Evolutionary conservation across 2,888 invertebrate species (phyloP).

Genomic region (Fabriciana adippe): DNA sequence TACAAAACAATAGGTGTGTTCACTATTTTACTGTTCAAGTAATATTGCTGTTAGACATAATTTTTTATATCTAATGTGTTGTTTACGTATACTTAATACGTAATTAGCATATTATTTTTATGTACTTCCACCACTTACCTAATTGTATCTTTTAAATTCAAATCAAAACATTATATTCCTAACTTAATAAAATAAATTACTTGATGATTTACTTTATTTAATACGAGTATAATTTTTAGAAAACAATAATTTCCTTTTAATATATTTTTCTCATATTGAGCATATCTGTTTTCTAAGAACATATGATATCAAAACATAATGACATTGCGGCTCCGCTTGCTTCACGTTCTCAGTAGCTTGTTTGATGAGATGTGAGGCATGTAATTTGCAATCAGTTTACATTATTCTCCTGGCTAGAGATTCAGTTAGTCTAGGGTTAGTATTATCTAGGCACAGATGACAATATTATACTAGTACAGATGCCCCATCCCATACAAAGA

Average conservation of each 20-base stretch:
- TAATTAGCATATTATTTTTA: too few species aligned
- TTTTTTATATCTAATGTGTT: too few species aligned
- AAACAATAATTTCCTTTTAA: background rate
- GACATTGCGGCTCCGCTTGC: slow-evolving; percentile 13
- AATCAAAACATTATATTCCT: too few species aligned
- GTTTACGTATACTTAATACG: too few species aligned
- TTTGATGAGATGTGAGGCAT: slow-evolving; percentile 21
- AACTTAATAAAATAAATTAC: too few species aligned
- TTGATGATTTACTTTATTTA: too few species aligned
- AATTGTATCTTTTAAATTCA: too few species aligned
- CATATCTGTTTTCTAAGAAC: slow-evolving; percentile 5
- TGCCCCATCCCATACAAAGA: too few species aligned
- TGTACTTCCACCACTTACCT: too few species aligned
- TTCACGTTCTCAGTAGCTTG: slow-evolving; percentile 8
- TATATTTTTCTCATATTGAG: background rate
- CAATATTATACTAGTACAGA: background rate
- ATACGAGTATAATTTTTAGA: background rate
- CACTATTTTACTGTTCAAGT: too few species aligned
- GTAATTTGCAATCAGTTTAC: slow-evolving; percentile 36
- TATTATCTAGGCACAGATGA: background rate
- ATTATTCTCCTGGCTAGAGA: slow-evolving; percentile 22
- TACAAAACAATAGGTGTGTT: too few species aligned
- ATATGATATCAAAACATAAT: background rate
- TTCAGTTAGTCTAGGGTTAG: background rate
- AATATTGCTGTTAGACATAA: too few species aligned